Evolutionary conservation across 2,797 vertebrate species (phyloP).

Genomic region (Sebastes cheni): DNA sequence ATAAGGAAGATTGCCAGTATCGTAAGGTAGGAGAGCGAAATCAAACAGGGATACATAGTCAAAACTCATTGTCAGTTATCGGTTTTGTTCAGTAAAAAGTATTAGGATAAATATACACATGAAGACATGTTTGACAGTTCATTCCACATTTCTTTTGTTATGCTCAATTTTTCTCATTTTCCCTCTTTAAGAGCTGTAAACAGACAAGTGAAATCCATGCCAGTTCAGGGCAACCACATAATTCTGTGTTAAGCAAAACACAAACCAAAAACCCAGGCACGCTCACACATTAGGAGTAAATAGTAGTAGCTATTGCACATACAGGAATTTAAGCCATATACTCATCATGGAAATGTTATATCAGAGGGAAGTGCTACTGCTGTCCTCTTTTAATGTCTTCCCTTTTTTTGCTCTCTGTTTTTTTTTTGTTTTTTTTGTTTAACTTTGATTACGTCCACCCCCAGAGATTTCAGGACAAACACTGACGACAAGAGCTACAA

Average conservation of each 20-base stretch:
- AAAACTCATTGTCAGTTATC: constrained; percentile 50
- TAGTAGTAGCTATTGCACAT: constrained; percentile 84
- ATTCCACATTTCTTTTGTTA: constrained; percentile 62
- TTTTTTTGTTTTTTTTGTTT: constrained; percentile 10
- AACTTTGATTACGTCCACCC: constrained; percentile 60
- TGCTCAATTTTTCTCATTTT: constrained; percentile 24
- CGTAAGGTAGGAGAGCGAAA: constrained; percentile 38
- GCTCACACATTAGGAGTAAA: constrained; percentile 57
- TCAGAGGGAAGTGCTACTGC: constrained; percentile 53
- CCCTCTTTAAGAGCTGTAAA: constrained; percentile 55
- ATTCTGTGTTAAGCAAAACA: constrained; percentile 55
- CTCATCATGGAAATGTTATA: constrained; percentile 51
- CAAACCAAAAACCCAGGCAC: constrained; percentile 43
- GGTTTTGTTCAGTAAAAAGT: constrained; percentile 63
- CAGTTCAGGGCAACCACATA: constrained; percentile 53
- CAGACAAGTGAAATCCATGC: constrained; percentile 56
- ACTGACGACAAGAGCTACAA: constrained; percentile 45
- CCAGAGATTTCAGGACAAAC: constrained; percentile 68
- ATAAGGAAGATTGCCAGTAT: constrained; percentile 39
- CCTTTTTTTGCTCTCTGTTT: constrained; percentile 61
- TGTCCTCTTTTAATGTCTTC: constrained; percentile 13
- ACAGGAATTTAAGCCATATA: constrained; percentile 84
- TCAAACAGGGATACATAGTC: constrained; percentile 56
- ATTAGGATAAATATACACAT: constrained; percentile 69
- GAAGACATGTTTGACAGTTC: constrained; percentile 52